Evolutionary conservation across 2,113 vertebrate genomes (phyloP).

Genomic region (Entomyzon cyanotis): DNA sequence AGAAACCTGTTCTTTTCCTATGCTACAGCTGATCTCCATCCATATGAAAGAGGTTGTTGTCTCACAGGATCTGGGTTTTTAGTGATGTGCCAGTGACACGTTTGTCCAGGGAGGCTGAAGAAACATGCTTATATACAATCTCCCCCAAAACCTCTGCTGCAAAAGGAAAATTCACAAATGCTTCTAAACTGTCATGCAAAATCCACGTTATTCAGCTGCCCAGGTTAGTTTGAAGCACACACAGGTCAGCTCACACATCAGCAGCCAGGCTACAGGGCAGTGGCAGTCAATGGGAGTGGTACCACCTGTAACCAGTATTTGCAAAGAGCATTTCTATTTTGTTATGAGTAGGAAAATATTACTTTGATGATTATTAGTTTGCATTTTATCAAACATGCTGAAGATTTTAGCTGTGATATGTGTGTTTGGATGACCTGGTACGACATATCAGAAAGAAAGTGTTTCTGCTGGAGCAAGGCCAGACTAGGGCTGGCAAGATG

Average conservation of each 20-base stretch:
- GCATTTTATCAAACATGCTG: not conserved
- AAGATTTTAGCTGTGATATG: not conserved
- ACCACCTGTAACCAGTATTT: not conserved
- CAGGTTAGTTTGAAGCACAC: not conserved
- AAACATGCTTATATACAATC: accelerated
- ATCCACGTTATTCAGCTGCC: not conserved
- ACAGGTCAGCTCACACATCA: not conserved
- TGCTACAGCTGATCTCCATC: not conserved
- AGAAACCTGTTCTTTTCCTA: not conserved
- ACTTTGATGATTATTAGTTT: not conserved
- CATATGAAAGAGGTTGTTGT: not conserved
- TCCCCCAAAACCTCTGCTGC: not conserved
- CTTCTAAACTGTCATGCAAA: not conserved
- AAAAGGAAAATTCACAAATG: not conserved
- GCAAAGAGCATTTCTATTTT: not conserved
- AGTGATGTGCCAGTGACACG: not conserved
- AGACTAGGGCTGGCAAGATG: not conserved
- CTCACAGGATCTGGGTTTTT: not conserved
- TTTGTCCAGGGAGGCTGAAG: not conserved
- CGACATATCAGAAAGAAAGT: not conserved
- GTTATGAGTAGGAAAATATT: not conserved
- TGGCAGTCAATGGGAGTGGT: not conserved
- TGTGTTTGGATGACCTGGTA: not conserved
- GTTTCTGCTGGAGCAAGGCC: not conserved
- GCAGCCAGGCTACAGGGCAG: not conserved